These are phyloP conservation scores for Chromoteleia sp. DNA, from an alignment of 2,888 invertebrate genomes.

Conservation along the genomic window DNA sequence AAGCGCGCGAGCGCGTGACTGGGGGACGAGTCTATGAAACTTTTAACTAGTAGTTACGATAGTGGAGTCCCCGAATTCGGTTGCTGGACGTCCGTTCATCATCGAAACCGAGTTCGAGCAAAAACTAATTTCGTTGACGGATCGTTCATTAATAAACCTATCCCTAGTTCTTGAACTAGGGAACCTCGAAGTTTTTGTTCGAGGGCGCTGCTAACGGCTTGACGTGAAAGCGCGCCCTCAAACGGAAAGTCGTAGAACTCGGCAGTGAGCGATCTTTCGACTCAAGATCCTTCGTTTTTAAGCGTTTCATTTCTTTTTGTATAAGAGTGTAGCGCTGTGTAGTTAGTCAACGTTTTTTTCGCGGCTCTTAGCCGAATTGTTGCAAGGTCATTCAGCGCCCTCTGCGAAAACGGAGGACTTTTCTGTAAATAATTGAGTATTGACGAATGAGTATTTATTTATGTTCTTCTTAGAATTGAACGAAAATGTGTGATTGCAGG, in stretches of 20 bases:
- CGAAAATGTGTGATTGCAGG: too few species aligned
- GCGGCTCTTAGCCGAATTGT: constrained; percentile 24
- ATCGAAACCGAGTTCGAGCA: not conserved
- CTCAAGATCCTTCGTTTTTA: not conserved
- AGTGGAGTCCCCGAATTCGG: constrained; percentile 22
- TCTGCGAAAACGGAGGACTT: not conserved
- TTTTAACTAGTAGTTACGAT: constrained; percentile 59
- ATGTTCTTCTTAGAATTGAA: too few species aligned
- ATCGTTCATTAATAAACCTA: not conserved
- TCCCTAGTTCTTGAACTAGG: too few species aligned
- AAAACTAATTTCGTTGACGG: not conserved
- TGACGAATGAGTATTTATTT: constrained; percentile 2
- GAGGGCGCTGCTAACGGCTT: not conserved
- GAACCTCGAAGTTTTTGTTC: not conserved
- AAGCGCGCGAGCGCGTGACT: constrained; percentile 33
- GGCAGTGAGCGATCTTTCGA: not conserved
- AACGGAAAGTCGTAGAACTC: too few species aligned
- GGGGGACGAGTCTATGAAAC: constrained; percentile 60
- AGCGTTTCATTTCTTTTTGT: constrained; percentile 14
- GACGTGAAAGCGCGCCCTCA: too few species aligned
- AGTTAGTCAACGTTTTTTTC: constrained; percentile 38
- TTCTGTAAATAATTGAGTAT: constrained; percentile 12
- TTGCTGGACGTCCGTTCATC: not conserved
- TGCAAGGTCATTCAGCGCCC: constrained; percentile 12
- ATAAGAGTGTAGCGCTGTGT: constrained; percentile 39